These are phyloP conservation scores for Aporophyla lueneburgensis DNA, from an alignment of 2,888 invertebrate species.

Conservation along the genomic window DNA sequence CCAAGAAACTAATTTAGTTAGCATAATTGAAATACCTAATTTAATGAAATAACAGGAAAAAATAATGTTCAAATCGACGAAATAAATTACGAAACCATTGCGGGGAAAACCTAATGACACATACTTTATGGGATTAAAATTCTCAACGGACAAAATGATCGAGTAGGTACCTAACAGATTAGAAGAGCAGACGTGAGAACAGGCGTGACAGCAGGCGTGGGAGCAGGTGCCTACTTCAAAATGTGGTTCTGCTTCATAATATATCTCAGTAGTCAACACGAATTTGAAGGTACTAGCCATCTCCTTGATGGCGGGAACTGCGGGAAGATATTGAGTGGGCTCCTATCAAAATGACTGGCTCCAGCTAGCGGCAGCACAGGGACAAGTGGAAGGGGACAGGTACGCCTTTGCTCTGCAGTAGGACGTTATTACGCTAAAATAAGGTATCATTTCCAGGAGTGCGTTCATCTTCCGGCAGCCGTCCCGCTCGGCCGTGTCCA, in stretches of 20 bases:
- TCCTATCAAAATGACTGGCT: background rate
- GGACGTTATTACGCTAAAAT: background rate
- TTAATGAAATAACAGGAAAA: background rate
- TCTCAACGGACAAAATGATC: background rate
- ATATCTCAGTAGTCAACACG: background rate
- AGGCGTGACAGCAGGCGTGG: no score
- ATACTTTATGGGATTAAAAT: background rate
- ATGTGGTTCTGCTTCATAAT: background rate
- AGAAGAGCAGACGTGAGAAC: background rate
- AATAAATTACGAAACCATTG: background rate
- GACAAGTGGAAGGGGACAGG: background rate
- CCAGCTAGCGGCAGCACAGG: background rate
- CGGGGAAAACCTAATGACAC: background rate
- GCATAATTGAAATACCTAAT: background rate
- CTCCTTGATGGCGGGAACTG: background rate
- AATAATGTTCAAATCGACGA: background rate
- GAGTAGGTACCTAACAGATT: background rate
- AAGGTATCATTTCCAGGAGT: slow-evolving; percentile 77
- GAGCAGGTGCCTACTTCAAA: background rate
- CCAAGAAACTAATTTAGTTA: background rate
- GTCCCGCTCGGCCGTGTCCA: slow-evolving; percentile 90
- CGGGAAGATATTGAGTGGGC: no score
- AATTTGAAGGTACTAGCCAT: background rate
- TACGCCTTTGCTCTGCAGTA: background rate
- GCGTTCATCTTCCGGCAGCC: slow-evolving; percentile 92